Percentiles rank a stretch among this genome's conserved stretches.
These are phyloP conservation scores for Istiophorus platypterus DNA, from an alignment of 2,113 vertebrate species.

Conservation along the genomic window DNA sequence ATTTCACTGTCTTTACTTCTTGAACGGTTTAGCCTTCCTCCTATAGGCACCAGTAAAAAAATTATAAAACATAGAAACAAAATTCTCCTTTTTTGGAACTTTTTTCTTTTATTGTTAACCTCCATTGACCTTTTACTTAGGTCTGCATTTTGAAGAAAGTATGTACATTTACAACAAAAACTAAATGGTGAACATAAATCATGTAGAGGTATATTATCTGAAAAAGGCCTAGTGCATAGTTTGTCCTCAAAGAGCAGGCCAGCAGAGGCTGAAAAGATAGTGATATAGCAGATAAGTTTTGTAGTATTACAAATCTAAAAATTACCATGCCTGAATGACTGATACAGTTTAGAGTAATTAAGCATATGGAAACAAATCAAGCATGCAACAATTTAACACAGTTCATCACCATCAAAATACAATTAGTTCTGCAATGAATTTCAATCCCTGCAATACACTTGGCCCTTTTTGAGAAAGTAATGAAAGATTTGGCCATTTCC, in stretches of 20 bases:
- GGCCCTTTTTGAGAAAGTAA: constrained; percentile 36
- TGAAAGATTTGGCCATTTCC: constrained; percentile 34
- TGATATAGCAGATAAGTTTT: background rate
- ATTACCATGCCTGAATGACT: background rate
- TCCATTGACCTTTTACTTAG: background rate
- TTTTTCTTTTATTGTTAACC: constrained; percentile 58
- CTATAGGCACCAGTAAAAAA: background rate
- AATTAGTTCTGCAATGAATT: constrained; percentile 9
- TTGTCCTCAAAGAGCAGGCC: constrained; percentile 41
- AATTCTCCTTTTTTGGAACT: background rate
- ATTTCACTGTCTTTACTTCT: background rate
- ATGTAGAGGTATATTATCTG: constrained; percentile 9
- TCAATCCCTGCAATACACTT: constrained; percentile 7
- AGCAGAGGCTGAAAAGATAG: constrained; percentile 10
- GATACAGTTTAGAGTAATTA: background rate
- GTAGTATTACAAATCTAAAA: background rate
- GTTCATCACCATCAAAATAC: constrained; percentile 7
- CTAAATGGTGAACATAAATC: constrained; percentile 25
- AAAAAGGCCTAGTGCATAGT: constrained; percentile 50
- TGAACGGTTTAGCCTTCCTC: background rate
- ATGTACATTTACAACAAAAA: constrained; percentile 43
- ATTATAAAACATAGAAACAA: no score
- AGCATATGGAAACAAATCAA: constrained; percentile 14
- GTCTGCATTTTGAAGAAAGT: constrained; percentile 40
- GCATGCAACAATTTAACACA: background rate